Percentiles rank a stretch among this genome's conserved stretches.
These are phyloP conservation scores for Pecten maximus DNA, from an alignment of 2,888 invertebrate genomes.

Conservation along the genomic window DNA sequence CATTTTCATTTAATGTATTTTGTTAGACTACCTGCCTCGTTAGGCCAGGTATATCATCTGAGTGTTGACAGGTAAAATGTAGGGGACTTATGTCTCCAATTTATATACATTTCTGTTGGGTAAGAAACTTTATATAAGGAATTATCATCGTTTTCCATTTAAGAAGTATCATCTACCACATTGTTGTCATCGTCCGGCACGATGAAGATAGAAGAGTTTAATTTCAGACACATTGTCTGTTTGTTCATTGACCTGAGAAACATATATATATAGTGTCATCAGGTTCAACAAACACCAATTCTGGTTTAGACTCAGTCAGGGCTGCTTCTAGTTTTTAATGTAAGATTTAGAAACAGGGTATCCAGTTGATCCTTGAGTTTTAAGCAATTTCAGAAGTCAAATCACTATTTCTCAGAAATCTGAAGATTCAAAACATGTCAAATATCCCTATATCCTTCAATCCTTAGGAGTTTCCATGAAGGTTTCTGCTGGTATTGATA, in stretches of 20 bases:
- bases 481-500: too few species aligned
- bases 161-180: background rate
- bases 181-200: background rate
- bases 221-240: background rate
- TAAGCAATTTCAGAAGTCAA: too few species aligned
- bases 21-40: background rate
- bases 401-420: too few species aligned
- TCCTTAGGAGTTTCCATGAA: too few species aligned
- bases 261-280: background rate
- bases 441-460: too few species aligned
- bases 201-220: background rate
- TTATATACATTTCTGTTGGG: background rate
- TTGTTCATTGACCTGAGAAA: background rate
- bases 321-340: too few species aligned
- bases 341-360: too few species aligned
- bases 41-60: background rate
- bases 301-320: too few species aligned
- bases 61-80: background rate
- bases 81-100: background rate
- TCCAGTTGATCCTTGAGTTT: too few species aligned
- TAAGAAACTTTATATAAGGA: background rate
- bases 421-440: too few species aligned
- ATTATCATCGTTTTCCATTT: background rate
- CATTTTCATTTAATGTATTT: conserved; percentile 16
- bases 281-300: background rate